phyloP scores from a whole-genome alignment of 2,888 invertebrate species.

The Smittia aterrima region DNA sequence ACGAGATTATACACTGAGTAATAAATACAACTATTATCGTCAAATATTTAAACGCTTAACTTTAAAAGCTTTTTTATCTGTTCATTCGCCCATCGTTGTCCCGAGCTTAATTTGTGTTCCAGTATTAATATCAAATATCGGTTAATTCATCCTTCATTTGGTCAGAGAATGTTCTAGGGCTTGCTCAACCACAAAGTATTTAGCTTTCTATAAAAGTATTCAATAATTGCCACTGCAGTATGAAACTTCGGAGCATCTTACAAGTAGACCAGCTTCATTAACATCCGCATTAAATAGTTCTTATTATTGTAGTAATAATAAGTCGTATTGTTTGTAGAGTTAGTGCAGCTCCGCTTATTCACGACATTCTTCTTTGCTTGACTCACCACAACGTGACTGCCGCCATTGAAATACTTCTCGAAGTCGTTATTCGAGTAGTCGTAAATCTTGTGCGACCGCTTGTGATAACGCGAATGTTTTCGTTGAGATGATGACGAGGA shows the following conservation, averaged over 20 bases:
- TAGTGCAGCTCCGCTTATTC: not conserved
- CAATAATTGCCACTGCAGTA: too few relatives aligned
- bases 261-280: constrained; percentile 36
- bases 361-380: not conserved
- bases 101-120: too few relatives aligned
- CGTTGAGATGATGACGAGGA: too few relatives aligned
- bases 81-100: not conserved
- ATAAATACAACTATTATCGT: constrained; percentile 6
- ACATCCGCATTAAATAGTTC: constrained; percentile 37
- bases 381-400: not conserved
- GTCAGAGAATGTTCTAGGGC: too few relatives aligned
- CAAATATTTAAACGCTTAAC: not conserved
- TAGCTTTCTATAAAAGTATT: too few relatives aligned
- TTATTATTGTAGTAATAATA: constrained; percentile 34
- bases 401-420: not conserved
- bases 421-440: not conserved
- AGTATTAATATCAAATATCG: constrained; percentile 3
- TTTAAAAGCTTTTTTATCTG: not conserved
- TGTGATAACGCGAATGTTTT: not conserved
- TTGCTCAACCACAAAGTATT: too few relatives aligned
- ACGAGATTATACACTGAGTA: constrained; percentile 3
- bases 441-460: not conserved
- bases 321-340: not conserved
- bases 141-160: not conserved
- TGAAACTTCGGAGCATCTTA: too few relatives aligned